These are phyloP conservation scores for Philopedon plagiatum DNA, from an alignment of 2,888 invertebrate species.

Conservation along the genomic window DNA sequence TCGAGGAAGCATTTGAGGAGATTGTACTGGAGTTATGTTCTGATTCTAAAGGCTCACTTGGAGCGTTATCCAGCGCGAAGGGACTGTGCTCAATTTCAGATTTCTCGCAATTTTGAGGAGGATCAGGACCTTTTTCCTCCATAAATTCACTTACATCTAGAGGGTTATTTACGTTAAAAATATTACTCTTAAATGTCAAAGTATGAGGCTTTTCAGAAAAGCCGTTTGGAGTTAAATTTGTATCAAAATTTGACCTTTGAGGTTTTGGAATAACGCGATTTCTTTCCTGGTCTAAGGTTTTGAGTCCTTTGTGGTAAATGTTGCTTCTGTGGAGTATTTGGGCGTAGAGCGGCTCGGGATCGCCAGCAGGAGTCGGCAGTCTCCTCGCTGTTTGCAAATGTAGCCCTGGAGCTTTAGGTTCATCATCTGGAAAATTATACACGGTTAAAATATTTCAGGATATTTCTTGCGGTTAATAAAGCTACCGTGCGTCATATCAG, in stretches of 20 bases:
- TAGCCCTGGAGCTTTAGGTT: not conserved
- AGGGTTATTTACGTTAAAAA: too few species aligned
- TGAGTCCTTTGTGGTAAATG: not conserved
- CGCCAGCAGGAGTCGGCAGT: not conserved
- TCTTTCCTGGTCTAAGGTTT: not conserved
- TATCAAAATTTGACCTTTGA: too few species aligned
- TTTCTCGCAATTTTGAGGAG: too few species aligned
- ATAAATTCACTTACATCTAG: not conserved
- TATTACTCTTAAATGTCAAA: too few species aligned
- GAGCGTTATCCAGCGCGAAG: too few species aligned
- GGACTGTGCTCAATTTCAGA: too few species aligned
- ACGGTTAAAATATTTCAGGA: not conserved
- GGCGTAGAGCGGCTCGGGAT: slow-evolving; percentile 15
- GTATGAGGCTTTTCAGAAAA: too few species aligned
- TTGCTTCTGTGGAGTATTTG: slow-evolving; percentile 31
- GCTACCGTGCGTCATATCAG: not conserved
- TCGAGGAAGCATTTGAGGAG: not conserved
- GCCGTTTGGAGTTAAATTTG: too few species aligned
- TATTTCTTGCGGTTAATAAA: not conserved
- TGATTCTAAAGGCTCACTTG: not conserved
- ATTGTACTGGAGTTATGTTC: not conserved
- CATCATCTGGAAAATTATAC: not conserved
- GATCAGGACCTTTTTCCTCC: too few species aligned
- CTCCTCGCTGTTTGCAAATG: slow-evolving; percentile 20
- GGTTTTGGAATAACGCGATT: too few species aligned